Evolutionary conservation across 30 jellyfish, hydroid and myxozoan species (phyloP), one percentile per base, ranked within the genome.

Genomic region (Euphysa ruthae): DNA sequence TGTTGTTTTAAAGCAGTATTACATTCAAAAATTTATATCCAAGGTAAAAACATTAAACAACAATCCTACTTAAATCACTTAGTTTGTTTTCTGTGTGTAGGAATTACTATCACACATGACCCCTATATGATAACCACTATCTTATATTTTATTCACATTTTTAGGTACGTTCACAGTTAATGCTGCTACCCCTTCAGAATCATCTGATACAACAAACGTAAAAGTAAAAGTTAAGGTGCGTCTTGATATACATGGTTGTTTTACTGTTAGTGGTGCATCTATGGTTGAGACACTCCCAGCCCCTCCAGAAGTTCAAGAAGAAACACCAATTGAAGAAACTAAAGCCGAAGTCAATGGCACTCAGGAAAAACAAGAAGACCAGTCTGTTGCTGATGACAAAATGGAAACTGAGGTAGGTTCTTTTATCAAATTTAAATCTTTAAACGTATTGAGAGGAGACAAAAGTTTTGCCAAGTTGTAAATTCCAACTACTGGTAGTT

Each of bases 211-310:
- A 4, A 62, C 76, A 28, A 86, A 86, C 35, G 65, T 73, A 27
- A 73, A 73, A 58, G 91, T 86, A 26, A 86, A 86, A 65, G 96
- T 86, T 1, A 79, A 61, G 25, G 92, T 86, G 15, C 70, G 87
- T 0, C 84, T 86, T 24, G 82, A 86, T 43, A 60, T 73, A 6
- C 92, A 86, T 52, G 96, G 96, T 6, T 71, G 91, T 31, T 61
- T 86, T 29, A 58, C 90, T 5, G 89, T 86, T 5, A 25, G 93
- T 58, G 74, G 92, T 38, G 96, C 96, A 13, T 44, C 94, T 14
- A 77, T 71, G 88, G 74, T 79, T 0, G 96, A 86, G 54, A 65
- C 71, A 35, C 57, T 86, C 15, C 93, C 93, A 18, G 64, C 84
- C 5, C 83, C 91, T 25, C 75, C 95, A 10, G 56, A 69, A 4